A percentile compares a stretch with the other conserved stretches of the same genome.
These are phyloP conservation scores for Salminus brasiliensis DNA, from an alignment of 2,113 vertebrate species.

Conservation along the genomic window DNA sequence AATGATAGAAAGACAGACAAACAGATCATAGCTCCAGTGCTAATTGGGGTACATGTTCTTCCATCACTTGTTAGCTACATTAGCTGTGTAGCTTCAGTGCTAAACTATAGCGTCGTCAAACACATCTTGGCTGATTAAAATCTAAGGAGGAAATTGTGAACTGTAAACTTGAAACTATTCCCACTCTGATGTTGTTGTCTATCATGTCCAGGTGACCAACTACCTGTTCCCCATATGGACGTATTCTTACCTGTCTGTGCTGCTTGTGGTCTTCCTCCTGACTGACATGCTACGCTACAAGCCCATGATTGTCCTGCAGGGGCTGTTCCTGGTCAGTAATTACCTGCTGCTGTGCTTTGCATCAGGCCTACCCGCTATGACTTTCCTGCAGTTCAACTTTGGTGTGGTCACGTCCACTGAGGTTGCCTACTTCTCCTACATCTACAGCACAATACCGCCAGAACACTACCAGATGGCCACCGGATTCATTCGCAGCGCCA, in stretches of 20 bases:
- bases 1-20: too few species aligned
- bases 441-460: conserved; percentile 72
- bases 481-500: conserved; percentile 70
- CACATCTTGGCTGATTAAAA: too few species aligned
- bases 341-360: conserved; percentile 71
- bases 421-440: conserved; percentile 77
- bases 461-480: conserved; percentile 73
- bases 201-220: conserved; percentile 67
- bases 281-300: conserved; percentile 75
- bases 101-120: too few species aligned
- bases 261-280: conserved; percentile 73
- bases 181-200: not conserved
- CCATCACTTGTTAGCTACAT: too few species aligned
- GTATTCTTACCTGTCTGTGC: conserved; percentile 73
- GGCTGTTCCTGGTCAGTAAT: conserved; percentile 69
- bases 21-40: too few species aligned
- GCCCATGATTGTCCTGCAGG: conserved; percentile 71
- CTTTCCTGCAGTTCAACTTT: conserved; percentile 69
- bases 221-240: conserved; percentile 78
- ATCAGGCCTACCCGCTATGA: conserved; percentile 65
- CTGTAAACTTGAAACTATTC: too few species aligned
- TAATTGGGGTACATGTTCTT: too few species aligned
- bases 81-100: too few species aligned
- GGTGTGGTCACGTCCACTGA: conserved; percentile 74
- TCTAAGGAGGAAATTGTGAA: too few species aligned